Percentiles rank a stretch among this genome's conserved stretches.
phyloP scores from a whole-genome alignment of 2,797 vertebrate species.

The Phaenicophaeus curvirostris region DNA sequence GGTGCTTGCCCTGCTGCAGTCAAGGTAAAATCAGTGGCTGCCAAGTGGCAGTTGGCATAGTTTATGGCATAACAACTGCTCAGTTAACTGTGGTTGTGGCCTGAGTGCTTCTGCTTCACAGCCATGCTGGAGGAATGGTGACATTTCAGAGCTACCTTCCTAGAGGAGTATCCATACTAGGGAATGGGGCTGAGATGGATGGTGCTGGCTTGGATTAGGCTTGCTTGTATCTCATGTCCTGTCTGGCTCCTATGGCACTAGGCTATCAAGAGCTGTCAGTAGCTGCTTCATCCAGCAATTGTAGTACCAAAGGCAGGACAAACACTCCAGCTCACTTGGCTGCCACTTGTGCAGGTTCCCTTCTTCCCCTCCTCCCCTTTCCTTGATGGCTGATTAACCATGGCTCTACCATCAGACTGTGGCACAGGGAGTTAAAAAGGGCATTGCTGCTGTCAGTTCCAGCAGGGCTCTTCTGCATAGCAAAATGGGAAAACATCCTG shows the following conservation, averaged over 20 bases:
- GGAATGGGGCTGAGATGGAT: accelerated
- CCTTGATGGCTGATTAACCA: not conserved
- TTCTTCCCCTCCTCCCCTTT: not conserved
- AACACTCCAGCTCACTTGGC: accelerated
- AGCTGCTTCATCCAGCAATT: not conserved
- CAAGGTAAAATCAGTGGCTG: not conserved
- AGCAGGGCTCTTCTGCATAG: accelerated
- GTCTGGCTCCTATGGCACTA: too few relatives aligned
- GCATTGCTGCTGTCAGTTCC: too few relatives aligned
- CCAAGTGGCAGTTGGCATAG: too few relatives aligned
- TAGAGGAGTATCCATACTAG: accelerated
- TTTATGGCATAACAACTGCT: not conserved
- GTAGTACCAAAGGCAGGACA: not conserved
- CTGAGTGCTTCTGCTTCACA: not conserved
- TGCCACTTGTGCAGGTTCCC: not conserved
- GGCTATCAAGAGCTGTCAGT: not conserved
- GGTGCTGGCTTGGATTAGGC: too few relatives aligned
- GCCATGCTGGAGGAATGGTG: not conserved
- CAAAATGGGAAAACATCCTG: too few relatives aligned
- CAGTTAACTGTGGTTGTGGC: not conserved
- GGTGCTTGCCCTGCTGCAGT: not conserved
- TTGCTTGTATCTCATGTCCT: accelerated
- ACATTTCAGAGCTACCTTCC: not conserved
- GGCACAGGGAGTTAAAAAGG: too few relatives aligned
- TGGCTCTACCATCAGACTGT: not conserved